Base-by-base conservation (phyloP, 2,888 invertebrate genomes). In the Dryobotodes eremita region DNA sequence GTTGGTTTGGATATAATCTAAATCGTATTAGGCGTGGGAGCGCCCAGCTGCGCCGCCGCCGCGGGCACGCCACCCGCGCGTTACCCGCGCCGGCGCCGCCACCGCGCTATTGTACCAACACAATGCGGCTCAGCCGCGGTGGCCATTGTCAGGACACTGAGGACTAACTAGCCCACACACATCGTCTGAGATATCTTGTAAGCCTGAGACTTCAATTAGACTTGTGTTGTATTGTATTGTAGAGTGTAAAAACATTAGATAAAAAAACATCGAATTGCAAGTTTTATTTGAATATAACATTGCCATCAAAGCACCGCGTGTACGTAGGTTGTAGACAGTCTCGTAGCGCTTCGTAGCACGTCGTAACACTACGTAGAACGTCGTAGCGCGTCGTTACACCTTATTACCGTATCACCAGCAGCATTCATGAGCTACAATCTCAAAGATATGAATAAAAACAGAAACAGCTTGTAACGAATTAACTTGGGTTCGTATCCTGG, bases 11-110 rank as follows among this genome's bases (percentile, higher is more conserved):
- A 70, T 75, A 55, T 80, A 78, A 88, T 87, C 73, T 82, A 79
- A 86, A 87, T 83, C 80, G 78, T 80, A 80, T 86, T 79, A 86
- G 71, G 77, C 69, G 88, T 86, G 86, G 71, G 86, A 86, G 73
- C 83, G 62, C 20, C 6, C 86, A 87, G 83, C 73, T 80, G 83
- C 64, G 59, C 55, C 17, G 31, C 20, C 62, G 36, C 20, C 17
- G 50, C 77, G 62, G 53, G 75, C 84, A 86, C 87, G 86, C 86
- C 72, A 84, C 50, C 78, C 78, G 81, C 71, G 73, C 84, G 64
- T 78, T 70, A 84, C 55, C 26, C 71, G 80, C 68, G 48, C 70
- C 36, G 74, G 53, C 69, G 68, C 82, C 82, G 78, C 53, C 42
- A 4, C 72, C 23, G 31, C 72, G 53, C 71, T 50, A 20, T 68